These are phyloP conservation scores for Neotragus pygmaeus DNA, from an alignment of 2,113 vertebrate species.

Conservation along the genomic window DNA sequence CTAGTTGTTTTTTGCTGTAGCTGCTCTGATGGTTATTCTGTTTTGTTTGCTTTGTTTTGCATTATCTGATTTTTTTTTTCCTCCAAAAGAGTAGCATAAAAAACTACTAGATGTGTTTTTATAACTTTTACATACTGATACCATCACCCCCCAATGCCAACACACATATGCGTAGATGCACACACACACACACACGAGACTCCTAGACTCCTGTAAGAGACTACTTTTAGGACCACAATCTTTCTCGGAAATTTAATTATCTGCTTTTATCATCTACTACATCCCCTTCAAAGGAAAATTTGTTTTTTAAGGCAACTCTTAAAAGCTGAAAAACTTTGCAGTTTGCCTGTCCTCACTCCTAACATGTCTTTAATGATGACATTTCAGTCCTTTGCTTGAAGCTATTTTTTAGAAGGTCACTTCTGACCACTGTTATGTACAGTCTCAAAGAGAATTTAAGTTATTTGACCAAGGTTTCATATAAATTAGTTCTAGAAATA, in stretches of 20 bases:
- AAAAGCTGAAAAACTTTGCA: background rate
- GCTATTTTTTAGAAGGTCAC: background rate
- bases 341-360: background rate
- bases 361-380: background rate
- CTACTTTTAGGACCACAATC: background rate
- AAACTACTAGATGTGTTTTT: background rate
- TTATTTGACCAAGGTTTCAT: background rate
- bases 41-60: background rate
- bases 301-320: background rate
- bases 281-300: background rate
- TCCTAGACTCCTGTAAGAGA: background rate
- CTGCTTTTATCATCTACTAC: background rate
- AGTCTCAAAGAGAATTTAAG: background rate
- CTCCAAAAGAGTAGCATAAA: background rate
- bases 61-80: background rate
- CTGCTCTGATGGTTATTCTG: background rate
- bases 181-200: background rate
- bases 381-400: background rate
- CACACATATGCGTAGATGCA: background rate
- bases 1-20: background rate
- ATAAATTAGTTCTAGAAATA: background rate
- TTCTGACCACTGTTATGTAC: background rate
- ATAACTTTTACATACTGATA: background rate
- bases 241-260: background rate
- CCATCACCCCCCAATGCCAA: rapidly evolving